phyloP scores from a whole-genome alignment of 2,797 vertebrate species.

The Hippoglossus hippoglossus region DNA sequence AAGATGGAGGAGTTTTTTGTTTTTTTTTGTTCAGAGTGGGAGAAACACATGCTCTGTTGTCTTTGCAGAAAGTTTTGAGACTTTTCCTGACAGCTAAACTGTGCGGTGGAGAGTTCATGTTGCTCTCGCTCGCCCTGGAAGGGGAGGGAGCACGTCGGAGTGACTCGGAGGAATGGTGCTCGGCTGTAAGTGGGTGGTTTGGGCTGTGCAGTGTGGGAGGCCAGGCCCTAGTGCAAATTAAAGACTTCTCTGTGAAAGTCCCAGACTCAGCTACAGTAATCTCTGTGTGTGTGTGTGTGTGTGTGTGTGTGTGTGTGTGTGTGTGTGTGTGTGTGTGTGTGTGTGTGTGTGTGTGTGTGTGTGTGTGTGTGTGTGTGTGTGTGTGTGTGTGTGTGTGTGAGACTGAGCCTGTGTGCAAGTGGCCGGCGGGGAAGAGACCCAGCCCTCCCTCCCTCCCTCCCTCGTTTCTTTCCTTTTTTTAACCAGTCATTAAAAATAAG shows the following conservation, averaged over 20 bases:
- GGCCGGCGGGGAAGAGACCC: conserved; percentile 57
- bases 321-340: conserved; percentile 50
- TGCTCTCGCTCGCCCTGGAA: conserved; percentile 58
- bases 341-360: conserved; percentile 50
- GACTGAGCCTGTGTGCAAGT: conserved; percentile 60
- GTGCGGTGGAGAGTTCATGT: conserved; percentile 55
- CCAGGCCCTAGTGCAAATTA: conserved; percentile 81
- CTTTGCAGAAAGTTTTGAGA: conserved; percentile 42
- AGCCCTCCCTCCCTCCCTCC: conserved; percentile 41
- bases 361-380: conserved; percentile 53
- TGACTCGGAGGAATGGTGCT: conserved; percentile 66
- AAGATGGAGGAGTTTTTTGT: not conserved
- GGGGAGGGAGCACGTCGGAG: conserved; percentile 49
- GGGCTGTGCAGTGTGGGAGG: conserved; percentile 81
- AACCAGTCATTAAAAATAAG: conserved; percentile 83
- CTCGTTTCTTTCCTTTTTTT: conserved; percentile 33
- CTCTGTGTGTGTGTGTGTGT: conserved; percentile 47
- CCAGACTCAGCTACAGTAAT: conserved; percentile 75
- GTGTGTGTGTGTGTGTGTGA: conserved; percentile 51
- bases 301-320: conserved; percentile 50
- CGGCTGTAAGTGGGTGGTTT: conserved; percentile 80
- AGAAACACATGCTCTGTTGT: conserved; percentile 24
- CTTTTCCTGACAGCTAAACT: conserved; percentile 56
- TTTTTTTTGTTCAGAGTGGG: not conserved
- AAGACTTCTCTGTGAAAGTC: conserved; percentile 83